phyloP scores from a whole-genome alignment of 2,888 invertebrate genomes.

The Mythimna pallens region DNA sequence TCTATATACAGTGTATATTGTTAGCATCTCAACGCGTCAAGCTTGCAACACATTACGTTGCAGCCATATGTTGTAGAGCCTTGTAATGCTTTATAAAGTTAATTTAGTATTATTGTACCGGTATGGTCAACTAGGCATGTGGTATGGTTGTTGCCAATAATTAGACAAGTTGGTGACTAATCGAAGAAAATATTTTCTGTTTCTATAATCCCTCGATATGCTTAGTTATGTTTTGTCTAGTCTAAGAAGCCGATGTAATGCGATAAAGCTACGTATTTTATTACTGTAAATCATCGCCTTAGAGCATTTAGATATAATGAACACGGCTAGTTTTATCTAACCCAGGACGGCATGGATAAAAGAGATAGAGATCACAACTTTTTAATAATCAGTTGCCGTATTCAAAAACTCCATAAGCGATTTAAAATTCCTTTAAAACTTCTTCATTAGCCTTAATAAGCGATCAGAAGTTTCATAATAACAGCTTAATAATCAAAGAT shows the following conservation, averaged over 20 bases:
- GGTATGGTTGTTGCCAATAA: constrained; percentile 46
- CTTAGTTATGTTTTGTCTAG: background rate
- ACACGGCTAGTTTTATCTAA: constrained; percentile 12
- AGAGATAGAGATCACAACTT: background rate
- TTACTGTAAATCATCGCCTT: background rate
- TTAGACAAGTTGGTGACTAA: constrained; percentile 53
- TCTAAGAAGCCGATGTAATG: constrained; percentile 5
- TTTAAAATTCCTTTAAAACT: constrained; percentile 12
- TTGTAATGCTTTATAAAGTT: constrained; percentile 69
- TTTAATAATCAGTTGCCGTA: background rate
- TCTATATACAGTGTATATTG: constrained; percentile 35
- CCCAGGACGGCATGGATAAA: background rate
- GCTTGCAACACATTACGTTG: constrained; percentile 50
- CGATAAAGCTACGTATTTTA: background rate
- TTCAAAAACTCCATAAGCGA: background rate
- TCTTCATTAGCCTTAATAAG: constrained; percentile 29
- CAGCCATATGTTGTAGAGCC: constrained; percentile 71
- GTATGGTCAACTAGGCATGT: constrained; percentile 57
- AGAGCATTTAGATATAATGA: background rate
- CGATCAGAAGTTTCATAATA: constrained; percentile 18
- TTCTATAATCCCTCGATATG: constrained; percentile 16
- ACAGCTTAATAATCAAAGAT: constrained; percentile 33
- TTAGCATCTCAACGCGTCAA: constrained; percentile 47
- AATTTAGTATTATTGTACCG: constrained; percentile 71
- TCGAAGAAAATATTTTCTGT: constrained; percentile 38